Percentiles rank a stretch among this genome's conserved stretches.
Evolutionary conservation across 2,888 invertebrate genomes (phyloP).

Genomic region (Diabrotica balteata): DNA sequence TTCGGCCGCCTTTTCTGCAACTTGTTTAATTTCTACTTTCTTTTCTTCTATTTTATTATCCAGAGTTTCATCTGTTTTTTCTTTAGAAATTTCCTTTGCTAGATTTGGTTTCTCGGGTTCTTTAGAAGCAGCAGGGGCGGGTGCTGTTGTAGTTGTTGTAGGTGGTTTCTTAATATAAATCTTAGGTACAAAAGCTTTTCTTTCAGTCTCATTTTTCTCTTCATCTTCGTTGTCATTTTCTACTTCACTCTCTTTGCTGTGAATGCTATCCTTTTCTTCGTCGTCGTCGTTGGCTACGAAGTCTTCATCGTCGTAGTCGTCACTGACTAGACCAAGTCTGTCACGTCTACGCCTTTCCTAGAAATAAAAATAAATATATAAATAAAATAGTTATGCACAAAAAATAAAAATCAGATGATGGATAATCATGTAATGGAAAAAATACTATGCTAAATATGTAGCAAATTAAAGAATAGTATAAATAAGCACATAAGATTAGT

Average conservation of each 20-base stretch:
- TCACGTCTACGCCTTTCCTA: constrained; percentile 59
- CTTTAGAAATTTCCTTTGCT: constrained; percentile 30
- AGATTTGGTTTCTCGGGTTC: constrained; percentile 31
- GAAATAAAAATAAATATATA: constrained; percentile 2
- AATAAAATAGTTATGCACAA: too few species aligned
- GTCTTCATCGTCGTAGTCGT: constrained; percentile 63
- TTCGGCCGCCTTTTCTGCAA: constrained; percentile 6
- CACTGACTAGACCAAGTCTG: constrained; percentile 61
- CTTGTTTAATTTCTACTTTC: not conserved
- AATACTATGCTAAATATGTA: too few species aligned
- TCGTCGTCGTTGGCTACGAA: constrained; percentile 62
- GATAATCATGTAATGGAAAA: too few species aligned
- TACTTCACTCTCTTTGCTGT: constrained; percentile 40
- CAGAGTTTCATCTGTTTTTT: constrained; percentile 26
- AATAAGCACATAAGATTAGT: too few species aligned
- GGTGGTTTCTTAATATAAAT: constrained; percentile 46
- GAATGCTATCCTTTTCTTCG: constrained; percentile 36
- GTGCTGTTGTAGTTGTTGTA: too few species aligned
- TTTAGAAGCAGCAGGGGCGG: constrained; percentile 18
- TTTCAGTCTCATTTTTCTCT: constrained; percentile 34
- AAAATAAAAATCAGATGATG: too few species aligned
- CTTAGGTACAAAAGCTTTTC: constrained; percentile 44
- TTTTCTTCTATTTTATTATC: constrained; percentile 9
- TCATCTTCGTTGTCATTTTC: constrained; percentile 41
- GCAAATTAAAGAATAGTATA: too few species aligned